These are phyloP conservation scores for Aratinga solstitialis DNA, from an alignment of 2,797 vertebrate genomes.

Conservation along the genomic window DNA sequence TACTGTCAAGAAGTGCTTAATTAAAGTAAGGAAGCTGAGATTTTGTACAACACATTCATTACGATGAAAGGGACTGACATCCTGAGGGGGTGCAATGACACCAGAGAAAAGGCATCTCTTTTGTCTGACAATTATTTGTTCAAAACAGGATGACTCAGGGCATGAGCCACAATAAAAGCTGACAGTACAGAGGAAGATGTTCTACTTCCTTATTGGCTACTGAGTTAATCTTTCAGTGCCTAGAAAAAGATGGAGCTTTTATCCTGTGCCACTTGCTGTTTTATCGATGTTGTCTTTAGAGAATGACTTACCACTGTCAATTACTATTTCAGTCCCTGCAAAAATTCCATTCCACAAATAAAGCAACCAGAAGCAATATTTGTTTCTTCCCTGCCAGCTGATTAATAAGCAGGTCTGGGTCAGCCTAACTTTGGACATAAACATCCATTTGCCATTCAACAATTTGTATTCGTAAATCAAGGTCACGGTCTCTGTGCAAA, in stretches of 20 bases:
- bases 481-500: neutral
- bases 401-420: neutral
- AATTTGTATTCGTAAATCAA: neutral
- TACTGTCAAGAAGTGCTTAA: neutral
- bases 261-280: neutral
- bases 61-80: neutral
- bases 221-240: neutral
- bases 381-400: neutral
- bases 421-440: neutral
- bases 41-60: neutral
- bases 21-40: neutral
- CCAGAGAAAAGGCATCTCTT: neutral
- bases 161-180: neutral
- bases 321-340: neutral
- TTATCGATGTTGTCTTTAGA: neutral
- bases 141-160: neutral
- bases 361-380: neutral
- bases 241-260: neutral
- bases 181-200: neutral
- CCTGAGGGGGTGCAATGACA: neutral
- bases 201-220: neutral
- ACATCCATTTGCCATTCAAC: neutral
- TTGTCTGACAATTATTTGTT: neutral
- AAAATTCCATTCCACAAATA: neutral
- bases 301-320: neutral